phyloP scores from a whole-genome alignment of 92 coral and sea anemone species.

The Chrysogorgia sp. region DNA sequence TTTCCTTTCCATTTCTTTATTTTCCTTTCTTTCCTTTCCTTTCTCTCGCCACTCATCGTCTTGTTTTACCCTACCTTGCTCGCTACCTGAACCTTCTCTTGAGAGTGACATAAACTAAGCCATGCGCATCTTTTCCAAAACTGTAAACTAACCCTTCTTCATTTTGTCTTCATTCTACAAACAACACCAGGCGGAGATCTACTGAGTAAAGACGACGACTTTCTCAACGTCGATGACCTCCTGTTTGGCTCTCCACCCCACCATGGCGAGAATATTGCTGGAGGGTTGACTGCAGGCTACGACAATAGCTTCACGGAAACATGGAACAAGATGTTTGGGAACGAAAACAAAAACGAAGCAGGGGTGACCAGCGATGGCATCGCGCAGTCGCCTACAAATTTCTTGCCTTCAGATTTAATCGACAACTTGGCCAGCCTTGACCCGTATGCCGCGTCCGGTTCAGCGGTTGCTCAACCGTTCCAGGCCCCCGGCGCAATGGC shows the following conservation, averaged over 20 bases:
- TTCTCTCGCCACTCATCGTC: too few species aligned
- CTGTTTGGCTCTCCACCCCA: not conserved
- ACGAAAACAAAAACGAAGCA: slow-evolving; percentile 39
- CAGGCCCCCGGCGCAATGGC: slow-evolving; percentile 1
- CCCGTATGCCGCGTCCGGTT: slow-evolving; percentile 58
- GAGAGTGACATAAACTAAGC: too few species aligned
- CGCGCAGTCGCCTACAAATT: slow-evolving; percentile 54
- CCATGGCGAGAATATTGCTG: not conserved
- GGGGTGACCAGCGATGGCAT: slow-evolving; percentile 4
- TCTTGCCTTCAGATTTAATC: slow-evolving; percentile 93
- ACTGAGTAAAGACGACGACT: not conserved
- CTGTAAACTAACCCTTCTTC: not conserved
- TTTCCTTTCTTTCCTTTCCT: too few species aligned
- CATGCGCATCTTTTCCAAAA: not conserved
- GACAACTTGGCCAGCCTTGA: slow-evolving; percentile 85
- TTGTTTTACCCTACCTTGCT: too few species aligned
- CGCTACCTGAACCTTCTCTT: too few species aligned
- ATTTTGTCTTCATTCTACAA: not conserved
- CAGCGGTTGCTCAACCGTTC: slow-evolving; percentile 9
- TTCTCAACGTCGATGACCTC: slow-evolving; percentile 3
- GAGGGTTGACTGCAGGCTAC: not conserved
- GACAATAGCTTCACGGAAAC: slow-evolving; percentile 82
- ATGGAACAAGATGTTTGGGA: slow-evolving; percentile 96
- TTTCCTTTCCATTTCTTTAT: too few species aligned
- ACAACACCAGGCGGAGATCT: not conserved